Percentiles rank a stretch among this genome's conserved stretches.
These are phyloP conservation scores for Neogale vison DNA, from an alignment of 2,113 vertebrate species.

Conservation along the genomic window DNA sequence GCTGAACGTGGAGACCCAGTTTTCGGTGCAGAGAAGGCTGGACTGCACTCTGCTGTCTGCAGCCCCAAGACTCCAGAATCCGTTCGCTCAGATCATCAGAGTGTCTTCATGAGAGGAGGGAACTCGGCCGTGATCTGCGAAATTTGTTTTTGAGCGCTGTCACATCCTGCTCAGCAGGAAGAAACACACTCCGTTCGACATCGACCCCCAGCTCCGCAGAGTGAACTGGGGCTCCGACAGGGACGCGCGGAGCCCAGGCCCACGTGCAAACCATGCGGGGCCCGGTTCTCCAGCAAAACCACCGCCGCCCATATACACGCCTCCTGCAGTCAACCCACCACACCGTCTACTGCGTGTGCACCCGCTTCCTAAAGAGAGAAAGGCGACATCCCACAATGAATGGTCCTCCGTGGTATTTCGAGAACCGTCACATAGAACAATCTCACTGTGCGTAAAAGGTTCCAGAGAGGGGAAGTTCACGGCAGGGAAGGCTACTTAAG, in stretches of 20 bases:
- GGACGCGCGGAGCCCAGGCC: background rate
- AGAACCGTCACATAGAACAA: background rate
- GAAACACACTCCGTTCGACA: rapidly evolving
- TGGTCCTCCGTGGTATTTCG: rapidly evolving
- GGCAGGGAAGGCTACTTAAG: background rate
- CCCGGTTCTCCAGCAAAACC: background rate
- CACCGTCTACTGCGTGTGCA: background rate
- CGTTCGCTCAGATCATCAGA: rapidly evolving
- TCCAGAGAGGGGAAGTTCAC: background rate
- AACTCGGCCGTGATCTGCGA: background rate
- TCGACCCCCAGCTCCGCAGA: background rate
- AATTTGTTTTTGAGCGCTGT: background rate
- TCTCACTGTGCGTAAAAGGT: background rate
- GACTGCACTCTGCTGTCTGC: too few species aligned
- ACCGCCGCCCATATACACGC: rapidly evolving
- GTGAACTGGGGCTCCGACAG: background rate
- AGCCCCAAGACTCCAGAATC: background rate
- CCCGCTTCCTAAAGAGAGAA: background rate
- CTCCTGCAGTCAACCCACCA: background rate
- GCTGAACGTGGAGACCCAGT: background rate
- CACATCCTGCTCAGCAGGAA: background rate
- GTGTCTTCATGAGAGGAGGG: background rate
- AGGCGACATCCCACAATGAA: rapidly evolving
- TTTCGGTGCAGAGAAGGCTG: background rate
- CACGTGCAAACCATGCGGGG: too few species aligned